A percentile compares a stretch with the other conserved stretches of the same genome.
Evolutionary conservation across 2,797 vertebrate genomes (phyloP).

Genomic region (Luscinia megarhynchos): DNA sequence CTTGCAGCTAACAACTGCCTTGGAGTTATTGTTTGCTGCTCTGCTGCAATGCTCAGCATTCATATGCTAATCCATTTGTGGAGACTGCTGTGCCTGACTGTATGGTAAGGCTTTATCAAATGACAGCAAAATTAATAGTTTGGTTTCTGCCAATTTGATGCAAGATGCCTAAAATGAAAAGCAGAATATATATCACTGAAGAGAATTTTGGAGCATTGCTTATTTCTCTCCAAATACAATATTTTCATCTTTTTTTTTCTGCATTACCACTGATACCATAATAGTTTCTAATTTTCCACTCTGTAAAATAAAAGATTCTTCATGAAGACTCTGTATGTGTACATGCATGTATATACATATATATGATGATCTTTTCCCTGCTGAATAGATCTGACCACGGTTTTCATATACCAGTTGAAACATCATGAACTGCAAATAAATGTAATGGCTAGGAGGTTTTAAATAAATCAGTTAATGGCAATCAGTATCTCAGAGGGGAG

Average conservation of each 20-base stretch:
- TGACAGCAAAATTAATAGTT: constrained; percentile 49
- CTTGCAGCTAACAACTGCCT: not conserved
- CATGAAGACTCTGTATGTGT: not conserved
- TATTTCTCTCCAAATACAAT: not conserved
- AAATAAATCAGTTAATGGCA: not conserved
- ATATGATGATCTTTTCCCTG: not conserved
- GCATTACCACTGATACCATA: not conserved
- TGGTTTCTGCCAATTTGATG: constrained; percentile 16
- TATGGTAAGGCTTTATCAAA: not conserved
- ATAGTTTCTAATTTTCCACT: not conserved
- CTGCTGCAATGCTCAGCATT: not conserved
- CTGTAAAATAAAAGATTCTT: not conserved
- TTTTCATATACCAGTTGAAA: not conserved
- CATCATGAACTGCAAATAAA: not conserved
- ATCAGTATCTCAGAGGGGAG: not conserved
- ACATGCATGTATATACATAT: not conserved
- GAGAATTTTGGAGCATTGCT: not conserved
- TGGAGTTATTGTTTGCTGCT: not conserved
- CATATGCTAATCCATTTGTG: constrained; percentile 19
- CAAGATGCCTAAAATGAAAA: constrained; percentile 7
- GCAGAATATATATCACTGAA: not conserved
- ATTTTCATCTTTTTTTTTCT: not conserved
- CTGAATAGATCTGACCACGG: not conserved
- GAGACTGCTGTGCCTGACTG: not conserved
- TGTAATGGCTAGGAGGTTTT: not conserved